Evolutionary conservation across 1,140 invertebrate genomes (phyloP).

Genomic region (Calephelis nemesis): DNA sequence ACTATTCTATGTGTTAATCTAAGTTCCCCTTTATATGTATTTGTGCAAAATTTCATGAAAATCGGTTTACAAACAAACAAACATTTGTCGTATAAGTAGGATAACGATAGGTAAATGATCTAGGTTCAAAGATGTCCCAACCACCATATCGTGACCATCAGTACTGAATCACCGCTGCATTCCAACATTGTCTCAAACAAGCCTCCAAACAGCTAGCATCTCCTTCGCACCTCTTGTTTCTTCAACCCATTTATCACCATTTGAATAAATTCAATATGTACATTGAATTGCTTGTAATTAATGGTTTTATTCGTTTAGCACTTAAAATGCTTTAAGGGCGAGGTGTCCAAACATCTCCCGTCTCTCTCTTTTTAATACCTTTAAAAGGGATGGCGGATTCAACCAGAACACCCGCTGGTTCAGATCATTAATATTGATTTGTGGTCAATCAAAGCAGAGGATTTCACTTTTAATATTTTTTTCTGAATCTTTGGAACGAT

Average conservation of each 20-base stretch:
- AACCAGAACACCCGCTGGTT: constrained; percentile 68
- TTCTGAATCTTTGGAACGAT: constrained; percentile 55
- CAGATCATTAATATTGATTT: constrained; percentile 79
- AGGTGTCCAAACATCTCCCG: constrained; percentile 70
- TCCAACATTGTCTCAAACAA: constrained; percentile 43
- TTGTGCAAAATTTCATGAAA: no score
- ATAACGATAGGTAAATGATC: no score
- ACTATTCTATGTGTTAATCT: no score
- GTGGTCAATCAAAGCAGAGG: constrained; percentile 77
- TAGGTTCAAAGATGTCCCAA: neutral
- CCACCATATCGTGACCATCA: constrained; percentile 37
- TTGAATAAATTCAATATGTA: constrained; percentile 80
- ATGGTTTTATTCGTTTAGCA: constrained; percentile 79
- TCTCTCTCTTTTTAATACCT: constrained; percentile 39
- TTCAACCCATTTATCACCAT: constrained; percentile 72
- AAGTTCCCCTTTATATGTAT: no score
- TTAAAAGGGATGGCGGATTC: constrained; percentile 42
- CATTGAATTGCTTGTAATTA: constrained; percentile 77
- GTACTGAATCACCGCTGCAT: constrained; percentile 55
- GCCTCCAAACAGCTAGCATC: constrained; percentile 37
- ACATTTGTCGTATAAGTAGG: no score
- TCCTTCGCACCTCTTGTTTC: constrained; percentile 68
- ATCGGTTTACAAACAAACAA: no score
- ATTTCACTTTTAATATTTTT: constrained; percentile 77
- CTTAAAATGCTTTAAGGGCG: constrained; percentile 77